These are phyloP conservation scores for Tolypeutes matacus DNA, from an alignment of 2,797 vertebrate genomes.

Conservation along the genomic window DNA sequence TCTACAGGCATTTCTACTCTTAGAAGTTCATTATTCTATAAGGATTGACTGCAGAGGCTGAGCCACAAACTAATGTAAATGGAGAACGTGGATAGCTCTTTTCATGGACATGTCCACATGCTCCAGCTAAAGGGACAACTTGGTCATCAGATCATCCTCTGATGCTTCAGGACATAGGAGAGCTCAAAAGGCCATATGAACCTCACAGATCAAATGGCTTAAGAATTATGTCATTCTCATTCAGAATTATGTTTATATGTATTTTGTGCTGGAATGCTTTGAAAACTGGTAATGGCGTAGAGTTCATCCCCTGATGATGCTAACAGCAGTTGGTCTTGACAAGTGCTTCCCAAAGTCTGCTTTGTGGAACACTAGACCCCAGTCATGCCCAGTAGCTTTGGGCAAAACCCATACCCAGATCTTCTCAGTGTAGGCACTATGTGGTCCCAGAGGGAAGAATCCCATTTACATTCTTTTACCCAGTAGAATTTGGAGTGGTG, in stretches of 20 bases:
- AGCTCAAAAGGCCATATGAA: background rate
- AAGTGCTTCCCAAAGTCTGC: background rate
- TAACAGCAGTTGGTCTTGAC: background rate
- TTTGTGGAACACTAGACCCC: background rate
- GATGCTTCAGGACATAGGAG: background rate
- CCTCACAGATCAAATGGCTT: background rate
- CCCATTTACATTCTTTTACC: background rate
- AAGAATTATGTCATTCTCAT: too few species aligned
- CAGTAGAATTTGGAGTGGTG: background rate
- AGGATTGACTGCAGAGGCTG: background rate
- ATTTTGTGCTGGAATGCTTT: background rate
- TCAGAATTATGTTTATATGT: background rate
- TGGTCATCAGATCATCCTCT: background rate
- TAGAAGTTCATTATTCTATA: background rate
- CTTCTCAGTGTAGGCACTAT: background rate
- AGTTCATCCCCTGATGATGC: background rate
- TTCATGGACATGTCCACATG: too few species aligned
- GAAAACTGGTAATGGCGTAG: background rate
- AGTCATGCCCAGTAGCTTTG: background rate
- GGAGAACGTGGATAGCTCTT: background rate
- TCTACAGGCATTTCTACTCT: background rate
- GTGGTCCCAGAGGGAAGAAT: fast-evolving
- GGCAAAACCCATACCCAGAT: background rate
- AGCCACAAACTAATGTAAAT: too few species aligned
- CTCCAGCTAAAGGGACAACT: background rate